Evolutionary conservation across 2,888 invertebrate genomes (phyloP), one percentile per base, ranked within the genome.

Genomic region (Temnothorax unifasciatus): DNA sequence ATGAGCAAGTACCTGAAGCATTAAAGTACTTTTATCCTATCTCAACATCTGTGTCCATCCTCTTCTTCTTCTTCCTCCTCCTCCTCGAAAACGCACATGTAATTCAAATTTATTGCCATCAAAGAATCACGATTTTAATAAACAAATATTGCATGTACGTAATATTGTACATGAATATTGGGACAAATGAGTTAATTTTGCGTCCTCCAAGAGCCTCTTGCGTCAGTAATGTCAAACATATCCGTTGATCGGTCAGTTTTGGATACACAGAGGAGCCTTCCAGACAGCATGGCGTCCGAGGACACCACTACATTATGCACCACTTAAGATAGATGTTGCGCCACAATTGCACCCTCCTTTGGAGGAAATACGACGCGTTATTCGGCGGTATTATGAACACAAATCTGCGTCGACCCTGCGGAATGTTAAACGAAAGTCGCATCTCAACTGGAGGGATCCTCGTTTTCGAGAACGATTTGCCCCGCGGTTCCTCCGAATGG

Each of bases 361-460:
- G 41, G 9, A 54, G 79, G 44, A 79, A 79, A 79, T 79, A 57
- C 74, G 79, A 18, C 44, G 57, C 79, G 44, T 79, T 79, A 79
- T 73, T 71, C 73, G 44, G 34, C 44, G 57, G 44, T 73, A 79
- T 79, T 79, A 79, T 79, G 74, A 79, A 73, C 79, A 79, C 79
- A 79, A 79, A 79, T 79, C 77, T 69, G 54, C 79, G 79, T 79
- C 79, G 57, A 38, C 44, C 2, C 44, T 64, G 21, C 73, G 74
- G 74, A 79, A 79, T 71, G 79, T 73, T 79, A 73, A 79, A 21
- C 79, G 21, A 79, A 57, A 73, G 79, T 73, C 79, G 74, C 79
- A 73, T 79, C 73, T 79, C 79, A 71, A 57, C 57, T n/a, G 57
- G 34, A 21, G 15, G 47, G 75, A 57, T 59, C 57, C 57, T 79